Percentiles rank a stretch among this genome's conserved stretches.
These are phyloP conservation scores for Ochotona curzoniae DNA, from an alignment of 2,113 vertebrate species.

Conservation along the genomic window DNA sequence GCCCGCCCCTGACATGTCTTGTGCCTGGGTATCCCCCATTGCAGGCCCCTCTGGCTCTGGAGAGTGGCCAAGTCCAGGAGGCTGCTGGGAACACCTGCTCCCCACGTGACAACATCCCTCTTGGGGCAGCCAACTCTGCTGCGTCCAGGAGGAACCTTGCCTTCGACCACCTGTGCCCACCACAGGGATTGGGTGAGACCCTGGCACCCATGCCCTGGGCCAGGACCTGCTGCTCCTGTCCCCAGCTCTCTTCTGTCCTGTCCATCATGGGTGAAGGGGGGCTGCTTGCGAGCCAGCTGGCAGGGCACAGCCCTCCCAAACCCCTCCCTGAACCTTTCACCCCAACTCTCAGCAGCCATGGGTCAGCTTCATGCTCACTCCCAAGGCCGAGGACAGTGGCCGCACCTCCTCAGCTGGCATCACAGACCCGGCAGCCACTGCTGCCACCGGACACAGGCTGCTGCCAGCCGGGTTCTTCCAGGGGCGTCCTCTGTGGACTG, in stretches of 20 bases:
- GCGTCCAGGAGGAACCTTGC: not conserved
- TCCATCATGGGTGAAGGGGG: too few species aligned
- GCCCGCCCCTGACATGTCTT: not conserved
- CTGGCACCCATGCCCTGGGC: rapidly evolving
- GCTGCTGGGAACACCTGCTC: not conserved
- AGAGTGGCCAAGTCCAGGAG: not conserved
- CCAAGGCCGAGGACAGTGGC: not conserved
- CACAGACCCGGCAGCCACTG: too few species aligned
- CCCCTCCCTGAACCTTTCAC: not conserved
- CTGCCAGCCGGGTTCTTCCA: too few species aligned
- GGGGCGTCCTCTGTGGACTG: too few species aligned
- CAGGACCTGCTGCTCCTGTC: not conserved
- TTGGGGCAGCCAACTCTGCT: not conserved
- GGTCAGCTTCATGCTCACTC: not conserved
- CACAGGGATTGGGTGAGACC: not conserved
- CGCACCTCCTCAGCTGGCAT: too few species aligned
- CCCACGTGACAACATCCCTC: not conserved
- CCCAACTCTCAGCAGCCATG: not conserved
- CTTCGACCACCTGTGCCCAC: not conserved
- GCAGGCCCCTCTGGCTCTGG: too few species aligned
- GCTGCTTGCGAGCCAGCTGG: too few species aligned
- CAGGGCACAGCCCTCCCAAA: not conserved
- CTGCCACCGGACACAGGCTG: too few species aligned
- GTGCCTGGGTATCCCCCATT: not conserved
- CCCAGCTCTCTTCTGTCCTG: rapidly evolving